Evolutionary conservation across 2,797 vertebrate genomes (phyloP), one percentile per base, ranked within the genome.

Genomic region (Arctocebus calabarensis): DNA sequence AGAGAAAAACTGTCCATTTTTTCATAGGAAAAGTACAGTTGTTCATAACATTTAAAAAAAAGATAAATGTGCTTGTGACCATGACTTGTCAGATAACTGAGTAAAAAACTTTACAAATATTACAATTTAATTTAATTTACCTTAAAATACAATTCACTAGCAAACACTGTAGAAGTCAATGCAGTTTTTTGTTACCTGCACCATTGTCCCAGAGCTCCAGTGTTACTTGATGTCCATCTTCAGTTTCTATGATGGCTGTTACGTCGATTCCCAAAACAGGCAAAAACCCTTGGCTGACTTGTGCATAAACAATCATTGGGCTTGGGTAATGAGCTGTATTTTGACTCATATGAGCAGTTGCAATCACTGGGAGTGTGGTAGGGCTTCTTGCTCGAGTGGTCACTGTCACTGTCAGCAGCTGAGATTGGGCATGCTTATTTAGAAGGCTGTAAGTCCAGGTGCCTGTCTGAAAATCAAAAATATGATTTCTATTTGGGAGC

Each of bases 191-290:
- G 29, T 95, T 97, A 98, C 98, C 98, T 97, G 97, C 91, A 61
- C 98, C 98, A 8, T 98, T 98, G 96, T 99, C 98, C 87, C 93
- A 78, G 55, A 99, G 98, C 29, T 98, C 55, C 82, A 98, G 2
- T 10, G 32, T 73, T 61, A 78, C 45, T 90, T 77, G 6, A 37
- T 27, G 4, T 85, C 92, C 98, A 22, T 5, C 40, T 10, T 95
- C 34, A 1, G 91, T 91, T 97, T 98, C 98, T 96, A 98, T 87
- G 10, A 77, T 83, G 52, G 98, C 98, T 70, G 32, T 98, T 73
- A 99, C 98, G 7, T 91, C 97, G 85, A 96, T 97, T 91, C 97
- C 97, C 74, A 98, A 90, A 71, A 99, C 92, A 92, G 98, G 98
- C 90, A 97, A 87, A 93, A 98, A 97, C 7, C 98, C 98, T 97